Evolutionary conservation across 2,113 vertebrate species (phyloP), one percentile per base, ranked within the genome.

Genomic region (Pteruthius melanotis): DNA sequence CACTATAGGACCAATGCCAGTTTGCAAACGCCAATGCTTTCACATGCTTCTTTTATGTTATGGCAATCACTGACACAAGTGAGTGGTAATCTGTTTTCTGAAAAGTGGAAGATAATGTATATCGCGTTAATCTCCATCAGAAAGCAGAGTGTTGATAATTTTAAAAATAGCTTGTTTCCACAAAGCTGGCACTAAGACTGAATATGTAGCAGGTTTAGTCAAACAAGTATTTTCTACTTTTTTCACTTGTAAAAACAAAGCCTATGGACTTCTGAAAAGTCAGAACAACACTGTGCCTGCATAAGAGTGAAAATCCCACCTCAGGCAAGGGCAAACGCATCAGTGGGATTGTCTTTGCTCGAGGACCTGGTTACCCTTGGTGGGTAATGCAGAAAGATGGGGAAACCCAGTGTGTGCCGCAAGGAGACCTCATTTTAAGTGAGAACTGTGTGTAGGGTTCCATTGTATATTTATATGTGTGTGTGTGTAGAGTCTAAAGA

Each of bases 1-100:
- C 42, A n/a, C 27, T 49, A 27, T 5, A 75, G 7, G 14, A 66
- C 2, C 12, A 42, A 35, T 4, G 8, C 2, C 15, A 66, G 13
- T 23, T n/a, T 28, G 7, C 15, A 61, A 66, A 45, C 16, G 11
- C 5, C 23, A 68, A 1, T 0, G 3, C 5, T 49, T 77, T 31
- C 52, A 74, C 1, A 4, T 26, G 22, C 23, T 35, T 70, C 31
- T 26, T 49, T 1, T 7, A 56, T 60, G 1, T n/a, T 61, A 78
- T 14, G 26, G 26, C 14, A 57, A 40, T 13, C 19, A 37, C 23
- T 9, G 19, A 45, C 8, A 19, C 27, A 8, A 68, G 9, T 7
- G 6, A 83, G 27, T 27, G 28, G 23, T 15, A 11, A 66, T 52
- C 20, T 82, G 13, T 8, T 7, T 56, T 9, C 23, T 63, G 23